phyloP scores from a whole-genome alignment of 2,888 invertebrate species.

The Epistrophe eligans region DNA sequence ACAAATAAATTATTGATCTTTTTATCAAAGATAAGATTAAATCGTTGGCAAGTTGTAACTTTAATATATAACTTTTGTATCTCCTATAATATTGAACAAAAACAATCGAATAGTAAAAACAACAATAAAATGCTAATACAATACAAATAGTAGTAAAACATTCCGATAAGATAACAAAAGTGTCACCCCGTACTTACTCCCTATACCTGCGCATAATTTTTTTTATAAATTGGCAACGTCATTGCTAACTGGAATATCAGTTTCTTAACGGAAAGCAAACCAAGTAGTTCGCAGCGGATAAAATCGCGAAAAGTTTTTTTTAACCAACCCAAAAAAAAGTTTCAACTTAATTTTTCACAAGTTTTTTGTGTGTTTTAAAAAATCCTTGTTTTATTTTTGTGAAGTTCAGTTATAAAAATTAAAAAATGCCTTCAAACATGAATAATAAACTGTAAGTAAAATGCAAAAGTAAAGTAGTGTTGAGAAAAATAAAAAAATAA shows the following conservation, averaged over 20 bases:
- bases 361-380: constrained; percentile 36
- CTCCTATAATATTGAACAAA: not conserved
- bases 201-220: constrained; percentile 10
- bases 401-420: constrained; percentile 81
- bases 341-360: constrained; percentile 37
- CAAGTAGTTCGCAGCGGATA: constrained; percentile 67
- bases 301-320: constrained; percentile 67
- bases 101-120: not conserved
- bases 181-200: not conserved
- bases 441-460: constrained; percentile 84
- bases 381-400: constrained; percentile 77
- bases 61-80: too few relatives aligned
- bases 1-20: too few relatives aligned
- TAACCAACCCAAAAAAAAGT: constrained; percentile 49
- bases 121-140: not conserved
- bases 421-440: constrained; percentile 83
- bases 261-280: constrained; percentile 65
- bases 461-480: constrained; percentile 37
- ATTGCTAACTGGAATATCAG: constrained; percentile 65
- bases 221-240: constrained; percentile 61
- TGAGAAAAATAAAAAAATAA: constrained; percentile 28
- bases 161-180: constrained; percentile 36
- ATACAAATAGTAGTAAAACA: constrained; percentile 5
- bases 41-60: too few relatives aligned
- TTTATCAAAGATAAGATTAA: too few relatives aligned